Conservation (phyloP, 2,113 vertebrate species). For the Ovis canadensis region DNA sequence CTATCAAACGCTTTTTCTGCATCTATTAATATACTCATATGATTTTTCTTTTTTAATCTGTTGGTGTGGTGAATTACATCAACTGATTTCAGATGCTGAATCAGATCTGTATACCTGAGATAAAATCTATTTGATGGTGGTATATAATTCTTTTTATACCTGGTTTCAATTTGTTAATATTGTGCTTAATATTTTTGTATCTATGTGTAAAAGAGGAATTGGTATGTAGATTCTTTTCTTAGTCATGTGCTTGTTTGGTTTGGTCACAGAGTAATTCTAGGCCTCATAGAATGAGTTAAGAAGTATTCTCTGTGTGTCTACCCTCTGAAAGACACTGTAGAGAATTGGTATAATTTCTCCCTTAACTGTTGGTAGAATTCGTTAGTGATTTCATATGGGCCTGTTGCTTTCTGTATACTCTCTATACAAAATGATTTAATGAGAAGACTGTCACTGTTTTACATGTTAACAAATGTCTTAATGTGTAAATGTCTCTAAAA, state of each 20-base stretch:
- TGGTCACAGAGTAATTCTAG: not conserved
- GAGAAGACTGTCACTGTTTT: not conserved
- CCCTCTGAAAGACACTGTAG: not conserved
- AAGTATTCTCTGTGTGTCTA: not conserved
- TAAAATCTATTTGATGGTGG: not conserved
- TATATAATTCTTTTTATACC: not conserved
- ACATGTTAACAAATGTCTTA: not conserved
- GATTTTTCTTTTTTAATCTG: not conserved
- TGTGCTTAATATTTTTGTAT: not conserved
- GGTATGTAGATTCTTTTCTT: not conserved
- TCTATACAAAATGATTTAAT: conserved; percentile 3
- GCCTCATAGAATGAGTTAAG: not conserved
- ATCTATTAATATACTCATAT: not conserved
- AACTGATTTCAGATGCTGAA: not conserved
- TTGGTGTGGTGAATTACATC: not conserved
- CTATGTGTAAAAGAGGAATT: not conserved
- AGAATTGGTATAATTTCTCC: not conserved
- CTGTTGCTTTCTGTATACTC: not conserved
- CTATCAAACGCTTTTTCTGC: not conserved
- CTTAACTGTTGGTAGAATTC: not conserved
- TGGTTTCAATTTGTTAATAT: not conserved
- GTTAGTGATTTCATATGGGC: not conserved
- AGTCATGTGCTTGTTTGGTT: not conserved
- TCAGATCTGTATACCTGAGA: not conserved
- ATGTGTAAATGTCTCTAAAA: not conserved